Evolutionary conservation across 2,797 vertebrate species (phyloP), one percentile per base, ranked within the genome.

Genomic region (Limosa lapponica): DNA sequence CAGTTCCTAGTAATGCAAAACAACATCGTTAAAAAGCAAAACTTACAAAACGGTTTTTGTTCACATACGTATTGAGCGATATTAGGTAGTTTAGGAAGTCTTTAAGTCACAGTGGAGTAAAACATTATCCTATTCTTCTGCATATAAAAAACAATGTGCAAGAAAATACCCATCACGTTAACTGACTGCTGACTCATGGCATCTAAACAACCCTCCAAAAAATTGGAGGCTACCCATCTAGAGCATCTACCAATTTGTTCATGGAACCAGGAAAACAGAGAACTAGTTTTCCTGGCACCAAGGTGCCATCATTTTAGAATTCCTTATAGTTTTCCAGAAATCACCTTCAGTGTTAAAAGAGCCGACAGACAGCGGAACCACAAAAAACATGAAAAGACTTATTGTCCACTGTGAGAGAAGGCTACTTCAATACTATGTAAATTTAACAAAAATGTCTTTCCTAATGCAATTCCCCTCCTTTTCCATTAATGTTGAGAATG

Each of bases 1-100:
- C 97, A 99, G 86, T 93, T 99, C 99, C 99, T 99, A 97, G 41
- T 2, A 92, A 78, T 37, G 65, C 67, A 65, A 96, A 95, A 59
- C 9, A 88, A 37, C 9, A 19, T 16, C 8, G 65, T 18, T 2
- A 79, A 69, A 81, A 71, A 66, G 1, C 11, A 93, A 32, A 89
- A 94, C 51, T 17, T 3, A 32, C 34, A 43, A 44, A 49, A 4
- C 1, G 3, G 1, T 0, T 48, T 85, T 70, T 78, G 17, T 64
- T 71, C 61, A 74, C 3, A 3, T 8, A 41, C 1, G 0, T 44
- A 39, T 16, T 34, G 7, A 88, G 51, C 5, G 8, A 5, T 25
- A 80, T 62, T 37, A 75, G 17, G 55, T 6, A 73, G 15, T 36
- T 91, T 6, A 89, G 34, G 48, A 89, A 73, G 14, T 48, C 41